phyloP scores from a whole-genome alignment of 2,797 vertebrate genomes.

The Chloroceryle amazona region DNA sequence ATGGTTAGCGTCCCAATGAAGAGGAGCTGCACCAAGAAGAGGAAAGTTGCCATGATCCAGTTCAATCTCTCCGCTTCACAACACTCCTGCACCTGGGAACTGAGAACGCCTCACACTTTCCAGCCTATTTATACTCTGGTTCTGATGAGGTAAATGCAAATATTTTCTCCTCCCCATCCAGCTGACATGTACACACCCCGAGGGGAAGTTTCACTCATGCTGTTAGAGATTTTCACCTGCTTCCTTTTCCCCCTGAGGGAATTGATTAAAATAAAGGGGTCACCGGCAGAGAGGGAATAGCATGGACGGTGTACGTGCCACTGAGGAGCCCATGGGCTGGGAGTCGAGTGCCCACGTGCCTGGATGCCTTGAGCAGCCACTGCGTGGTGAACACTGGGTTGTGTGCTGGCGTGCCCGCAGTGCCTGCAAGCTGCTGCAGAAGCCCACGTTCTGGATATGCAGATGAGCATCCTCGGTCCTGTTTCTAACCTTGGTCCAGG shows the following conservation, averaged over 20 bases:
- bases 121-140: neutral
- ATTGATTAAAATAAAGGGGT: neutral
- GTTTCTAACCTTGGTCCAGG: neutral
- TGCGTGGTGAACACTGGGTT: neutral
- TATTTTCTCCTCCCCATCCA: slow-evolving; percentile 1
- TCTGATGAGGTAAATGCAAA: slow-evolving; percentile 60
- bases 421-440: neutral
- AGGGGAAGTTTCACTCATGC: neutral
- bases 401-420: neutral
- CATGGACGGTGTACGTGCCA: neutral
- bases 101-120: neutral
- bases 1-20: neutral
- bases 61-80: neutral
- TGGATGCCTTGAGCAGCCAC: neutral
- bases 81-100: neutral
- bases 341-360: neutral
- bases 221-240: neutral
- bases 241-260: neutral
- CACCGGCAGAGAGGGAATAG: neutral
- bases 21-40: neutral
- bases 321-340: neutral
- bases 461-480: neutral
- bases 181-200: neutral
- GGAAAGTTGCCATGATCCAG: slow-evolving; percentile 35
- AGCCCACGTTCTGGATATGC: neutral